Evolutionary conservation across 2,797 vertebrate genomes (phyloP).

Genomic region (Cygnus olor): DNA sequence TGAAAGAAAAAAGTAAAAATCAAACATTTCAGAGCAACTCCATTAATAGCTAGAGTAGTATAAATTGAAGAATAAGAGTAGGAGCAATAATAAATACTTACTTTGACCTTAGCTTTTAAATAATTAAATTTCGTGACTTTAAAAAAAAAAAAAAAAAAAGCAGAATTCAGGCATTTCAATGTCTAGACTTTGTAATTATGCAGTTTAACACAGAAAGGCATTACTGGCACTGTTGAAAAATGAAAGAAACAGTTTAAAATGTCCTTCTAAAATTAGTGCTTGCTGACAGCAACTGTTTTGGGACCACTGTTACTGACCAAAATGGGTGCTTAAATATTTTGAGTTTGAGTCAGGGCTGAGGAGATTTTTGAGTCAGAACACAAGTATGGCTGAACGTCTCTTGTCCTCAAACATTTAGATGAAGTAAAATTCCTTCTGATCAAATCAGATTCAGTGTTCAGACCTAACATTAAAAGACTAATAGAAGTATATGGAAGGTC

Average conservation of each 20-base stretch:
- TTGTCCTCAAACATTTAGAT: neutral
- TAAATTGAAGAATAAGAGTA: neutral
- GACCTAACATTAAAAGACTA: neutral
- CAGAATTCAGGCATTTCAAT: neutral
- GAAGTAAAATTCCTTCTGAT: neutral
- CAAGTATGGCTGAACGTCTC: neutral
- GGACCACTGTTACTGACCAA: neutral
- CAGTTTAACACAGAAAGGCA: neutral
- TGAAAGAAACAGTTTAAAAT: neutral
- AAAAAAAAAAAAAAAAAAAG: neutral
- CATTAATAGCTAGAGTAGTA: neutral
- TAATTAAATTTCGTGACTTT: neutral
- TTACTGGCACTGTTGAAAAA: neutral
- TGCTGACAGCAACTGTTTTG: neutral
- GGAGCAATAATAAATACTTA: neutral
- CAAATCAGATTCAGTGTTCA: neutral
- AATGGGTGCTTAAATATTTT: neutral
- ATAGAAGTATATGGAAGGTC: neutral
- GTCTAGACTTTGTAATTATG: neutral
- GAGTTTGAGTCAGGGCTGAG: neutral
- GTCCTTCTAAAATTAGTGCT: neutral
- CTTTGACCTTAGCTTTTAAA: neutral
- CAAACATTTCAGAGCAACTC: neutral
- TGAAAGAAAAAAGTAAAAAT: neutral
- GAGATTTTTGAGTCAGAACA: neutral